Evolutionary conservation across 2,797 vertebrate species (phyloP).

Genomic region (Eurystomus glaucurus): DNA sequence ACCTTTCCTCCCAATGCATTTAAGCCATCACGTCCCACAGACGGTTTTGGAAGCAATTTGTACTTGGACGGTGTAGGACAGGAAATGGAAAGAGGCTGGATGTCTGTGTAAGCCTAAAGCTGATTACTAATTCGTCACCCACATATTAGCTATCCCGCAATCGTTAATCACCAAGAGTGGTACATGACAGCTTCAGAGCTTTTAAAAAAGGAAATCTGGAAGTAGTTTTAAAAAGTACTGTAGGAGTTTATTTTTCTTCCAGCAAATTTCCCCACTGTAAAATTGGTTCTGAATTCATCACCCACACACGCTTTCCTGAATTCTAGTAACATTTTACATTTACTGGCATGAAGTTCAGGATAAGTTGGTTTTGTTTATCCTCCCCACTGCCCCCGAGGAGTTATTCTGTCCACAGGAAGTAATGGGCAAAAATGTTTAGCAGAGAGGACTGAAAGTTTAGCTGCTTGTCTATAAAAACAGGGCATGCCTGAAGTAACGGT

Average conservation of each 20-base stretch:
- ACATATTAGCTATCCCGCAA: constrained; percentile 39
- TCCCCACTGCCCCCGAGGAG: neutral
- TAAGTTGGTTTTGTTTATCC: constrained; percentile 41
- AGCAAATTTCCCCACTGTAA: neutral
- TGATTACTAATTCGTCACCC: constrained; percentile 52
- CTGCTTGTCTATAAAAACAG: constrained; percentile 64
- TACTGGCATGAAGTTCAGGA: constrained; percentile 12
- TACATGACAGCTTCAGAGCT: constrained; percentile 60
- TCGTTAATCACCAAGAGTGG: constrained; percentile 49
- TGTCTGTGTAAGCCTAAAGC: constrained; percentile 33
- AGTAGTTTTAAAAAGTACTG: constrained; percentile 43
- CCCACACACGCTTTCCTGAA: neutral
- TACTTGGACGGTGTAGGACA: neutral
- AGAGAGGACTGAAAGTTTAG: constrained; percentile 2
- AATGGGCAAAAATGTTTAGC: neutral
- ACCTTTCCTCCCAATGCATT: neutral
- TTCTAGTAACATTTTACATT: constrained; percentile 52
- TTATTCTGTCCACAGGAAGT: neutral
- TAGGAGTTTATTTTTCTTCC: constrained; percentile 54
- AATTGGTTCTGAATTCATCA: constrained; percentile 45
- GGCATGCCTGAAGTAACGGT: constrained; percentile 49
- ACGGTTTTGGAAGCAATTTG: neutral
- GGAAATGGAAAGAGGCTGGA: neutral
- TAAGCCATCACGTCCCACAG: neutral
- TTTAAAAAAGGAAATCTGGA: constrained; percentile 43